These are phyloP conservation scores for Chrysolina oricalcia DNA, from an alignment of 2,888 invertebrate genomes.

Conservation along the genomic window DNA sequence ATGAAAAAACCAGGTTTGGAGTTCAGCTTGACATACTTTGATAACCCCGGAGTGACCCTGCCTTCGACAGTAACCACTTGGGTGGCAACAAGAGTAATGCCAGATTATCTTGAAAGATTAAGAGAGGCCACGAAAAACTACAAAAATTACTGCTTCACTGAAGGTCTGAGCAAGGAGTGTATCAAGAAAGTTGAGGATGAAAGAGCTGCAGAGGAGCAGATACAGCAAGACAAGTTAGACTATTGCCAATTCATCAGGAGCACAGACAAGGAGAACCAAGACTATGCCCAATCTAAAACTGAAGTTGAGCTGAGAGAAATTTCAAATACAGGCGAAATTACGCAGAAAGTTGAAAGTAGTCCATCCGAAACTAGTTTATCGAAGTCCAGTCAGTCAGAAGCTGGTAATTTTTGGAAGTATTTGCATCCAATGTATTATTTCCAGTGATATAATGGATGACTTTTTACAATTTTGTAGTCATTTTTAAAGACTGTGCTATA, in stretches of 20 bases:
- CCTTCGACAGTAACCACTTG: slow-evolving; percentile 83
- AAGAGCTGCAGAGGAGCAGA: slow-evolving; percentile 49
- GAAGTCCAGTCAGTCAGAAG: slow-evolving; percentile 55
- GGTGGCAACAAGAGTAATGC: slow-evolving; percentile 85
- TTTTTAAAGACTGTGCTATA: slow-evolving; percentile 18
- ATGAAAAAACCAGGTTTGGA: slow-evolving; percentile 81
- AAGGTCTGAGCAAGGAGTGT: slow-evolving; percentile 59
- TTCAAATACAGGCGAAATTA: slow-evolving; percentile 17
- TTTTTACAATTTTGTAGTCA: slow-evolving; percentile 24
- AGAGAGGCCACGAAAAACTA: slow-evolving; percentile 81
- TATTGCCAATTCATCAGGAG: slow-evolving; percentile 54
- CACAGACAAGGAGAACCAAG: slow-evolving; percentile 39
- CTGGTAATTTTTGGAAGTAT: slow-evolving; percentile 74
- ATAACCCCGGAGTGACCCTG: slow-evolving; percentile 87
- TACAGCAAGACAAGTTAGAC: slow-evolving; percentile 55
- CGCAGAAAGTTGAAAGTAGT: slow-evolving; percentile 39
- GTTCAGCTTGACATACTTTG: slow-evolving; percentile 90
- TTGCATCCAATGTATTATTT: slow-evolving; percentile 77
- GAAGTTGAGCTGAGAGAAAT: slow-evolving; percentile 49
- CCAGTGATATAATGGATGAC: slow-evolving; percentile 36
- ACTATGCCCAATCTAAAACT: slow-evolving; percentile 21
- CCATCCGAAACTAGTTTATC: slow-evolving; percentile 48
- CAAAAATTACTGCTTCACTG: slow-evolving; percentile 71
- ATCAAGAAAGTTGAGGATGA: slow-evolving; percentile 52
- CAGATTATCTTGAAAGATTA: slow-evolving; percentile 83